Evolutionary conservation across 2,797 vertebrate genomes (phyloP), one percentile per base, ranked within the genome.

Genomic region (Silurus lanzhouensis): DNA sequence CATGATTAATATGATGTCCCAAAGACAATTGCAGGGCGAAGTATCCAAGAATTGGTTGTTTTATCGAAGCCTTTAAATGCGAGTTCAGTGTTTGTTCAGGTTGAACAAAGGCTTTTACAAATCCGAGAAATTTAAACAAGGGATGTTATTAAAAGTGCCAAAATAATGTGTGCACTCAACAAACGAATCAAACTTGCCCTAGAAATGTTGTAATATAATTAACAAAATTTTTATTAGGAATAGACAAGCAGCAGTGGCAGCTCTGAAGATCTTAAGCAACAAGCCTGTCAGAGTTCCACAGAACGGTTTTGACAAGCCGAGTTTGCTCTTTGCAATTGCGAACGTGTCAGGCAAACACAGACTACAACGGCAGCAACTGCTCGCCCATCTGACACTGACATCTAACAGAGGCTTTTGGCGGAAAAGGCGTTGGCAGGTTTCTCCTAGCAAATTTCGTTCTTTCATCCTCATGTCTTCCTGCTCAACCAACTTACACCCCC

Each of bases 251-350:
- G 6, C 72, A 57, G 14, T 27, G 52, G 27, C 64, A 44, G 70
- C 66, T 66, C 48, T 60, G 48, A 19, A 44, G 66, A 20, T 48
- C 20, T 75, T 76, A 48, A 58, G 60, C 63, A 79, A 52, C 76
- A 19, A 27, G 57, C 46, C 15, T 61, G 31, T 81, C 78, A 52
- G 38, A 48, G 74, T 80, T 84, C 74, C 57, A 70, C 19, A 15
- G 27, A 86, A 48, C 52, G 75, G 82, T 64, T 64, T 83, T 85
- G 79, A 84, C 76, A 84, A 82, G 84, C 46, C 17, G 67, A 63
- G 72, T 77, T 84, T 76, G 44, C 77, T 67, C 27, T 75, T 74
- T 79, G 61, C 85, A 79, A 83, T 81, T 88, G 44, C 71, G 38
- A 75, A 57, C 22, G 6, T 70, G 58, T 77, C 71, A 83, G 81